Base-by-base conservation (phyloP, 2,797 vertebrate genomes). In the Semotilus atromaculatus region DNA sequence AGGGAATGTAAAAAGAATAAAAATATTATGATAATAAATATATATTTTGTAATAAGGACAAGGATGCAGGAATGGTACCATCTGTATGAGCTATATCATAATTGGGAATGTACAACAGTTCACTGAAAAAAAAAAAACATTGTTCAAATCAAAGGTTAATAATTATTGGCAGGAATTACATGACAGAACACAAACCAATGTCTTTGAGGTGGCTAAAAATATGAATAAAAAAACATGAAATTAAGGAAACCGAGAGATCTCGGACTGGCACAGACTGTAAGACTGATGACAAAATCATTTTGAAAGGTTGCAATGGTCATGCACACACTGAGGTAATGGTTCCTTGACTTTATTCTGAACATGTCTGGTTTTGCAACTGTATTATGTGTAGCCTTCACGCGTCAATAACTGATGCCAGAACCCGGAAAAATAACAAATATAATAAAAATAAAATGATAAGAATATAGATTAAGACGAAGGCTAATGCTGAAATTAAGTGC, bases 1-100 rank as follows among this genome's bases (percentile, higher is more conserved):
- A 29, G 73, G 23, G 40, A 83, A 83, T 75, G 60, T 66, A 53
- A 40, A 83, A 51, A 80, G 3, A 38, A 36, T 18, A 34, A 36
- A 60, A 64, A 45, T 21, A 71, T 23, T 68, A 18, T 7, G 6
- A 29, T 43, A 21, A 64, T 79, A 45, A 64, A 66, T 62, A 73
- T 62, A 73, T 19, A 3, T 2, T 70, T 43, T 81, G 14, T 29
- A 48, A 80, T 34, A 34, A 53, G 53, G 19, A 68, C 78, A 68
- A 58, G 19, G 11, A 72, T 31, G 53, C 55, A 48, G 13, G 18
- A 4, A 34, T 29, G 51, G 29, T 82, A 45, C 40, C 13, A 48
- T 36, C 11, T 16, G 43, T 43, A 19, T 16, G 34, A 55, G 34
- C 73, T 26, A 40, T 67, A 55, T 31, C 29, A 31, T 23, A 60